Conservation (phyloP, 2,888 invertebrate genomes). For the Drosophila borealis region DNA sequence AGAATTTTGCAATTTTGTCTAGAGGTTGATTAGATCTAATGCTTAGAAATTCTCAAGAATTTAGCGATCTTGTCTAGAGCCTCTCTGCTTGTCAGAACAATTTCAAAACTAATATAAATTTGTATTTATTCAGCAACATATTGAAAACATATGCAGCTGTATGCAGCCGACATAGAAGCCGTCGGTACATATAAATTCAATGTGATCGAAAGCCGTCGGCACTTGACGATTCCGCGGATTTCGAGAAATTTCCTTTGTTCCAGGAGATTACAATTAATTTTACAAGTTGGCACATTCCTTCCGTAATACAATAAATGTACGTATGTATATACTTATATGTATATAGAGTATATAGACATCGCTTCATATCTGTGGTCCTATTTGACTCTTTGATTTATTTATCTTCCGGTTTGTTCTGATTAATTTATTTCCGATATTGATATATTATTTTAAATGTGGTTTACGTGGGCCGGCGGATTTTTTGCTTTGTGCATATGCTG, state of each 20-base stretch:
- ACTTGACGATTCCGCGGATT: conserved; percentile 26
- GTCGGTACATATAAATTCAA: conserved; percentile 14
- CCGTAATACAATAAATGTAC: conserved; percentile 22
- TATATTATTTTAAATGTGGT: conserved; percentile 1
- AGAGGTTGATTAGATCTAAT: too few relatives aligned
- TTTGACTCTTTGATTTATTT: conserved; percentile 22
- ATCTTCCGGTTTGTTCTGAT: conserved; percentile 40
- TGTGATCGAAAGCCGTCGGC: conserved; percentile 56
- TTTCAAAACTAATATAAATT: too few relatives aligned
- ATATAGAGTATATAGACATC: background rate
- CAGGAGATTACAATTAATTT: conserved; percentile 25
- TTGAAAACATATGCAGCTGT: background rate
- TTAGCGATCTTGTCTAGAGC: too few relatives aligned
- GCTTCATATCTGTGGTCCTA: background rate
- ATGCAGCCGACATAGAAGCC: conserved; percentile 2
- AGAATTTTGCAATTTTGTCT: too few relatives aligned
- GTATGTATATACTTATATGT: background rate
- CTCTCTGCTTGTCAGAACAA: background rate
- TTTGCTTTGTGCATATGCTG: background rate
- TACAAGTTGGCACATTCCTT: conserved; percentile 11
- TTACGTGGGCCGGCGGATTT: background rate
- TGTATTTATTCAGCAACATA: background rate
- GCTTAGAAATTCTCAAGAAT: background rate
- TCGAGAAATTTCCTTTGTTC: conserved; percentile 32
- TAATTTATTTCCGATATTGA: conserved; percentile 46